These are phyloP conservation scores for Mallotus villosus DNA, from an alignment of 2,797 vertebrate species.

Conservation along the genomic window DNA sequence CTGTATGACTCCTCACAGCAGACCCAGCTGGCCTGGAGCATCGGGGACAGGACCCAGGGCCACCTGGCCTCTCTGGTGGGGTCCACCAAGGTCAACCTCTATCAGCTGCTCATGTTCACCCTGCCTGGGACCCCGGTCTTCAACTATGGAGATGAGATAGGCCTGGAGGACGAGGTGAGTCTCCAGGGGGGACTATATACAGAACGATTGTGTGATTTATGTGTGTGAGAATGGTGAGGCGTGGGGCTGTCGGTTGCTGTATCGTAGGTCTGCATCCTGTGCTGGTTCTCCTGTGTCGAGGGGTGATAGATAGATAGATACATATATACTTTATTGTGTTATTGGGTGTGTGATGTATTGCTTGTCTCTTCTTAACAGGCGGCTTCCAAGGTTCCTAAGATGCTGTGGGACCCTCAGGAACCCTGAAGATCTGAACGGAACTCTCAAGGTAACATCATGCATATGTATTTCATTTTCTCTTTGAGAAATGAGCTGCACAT, in stretches of 20 bases:
- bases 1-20: slow-evolving; percentile 58
- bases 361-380: slow-evolving; percentile 27
- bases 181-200: no score
- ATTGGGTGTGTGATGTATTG: not conserved
- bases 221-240: not conserved
- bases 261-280: not conserved
- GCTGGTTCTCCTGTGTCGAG: not conserved
- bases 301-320: no score
- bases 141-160: slow-evolving; percentile 86
- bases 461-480: not conserved
- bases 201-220: not conserved
- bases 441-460: slow-evolving; percentile 56
- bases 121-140: slow-evolving; percentile 83
- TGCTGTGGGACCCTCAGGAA: slow-evolving; percentile 65
- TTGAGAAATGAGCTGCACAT: not conserved
- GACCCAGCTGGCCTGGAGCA: slow-evolving; percentile 65
- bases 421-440: slow-evolving; percentile 49
- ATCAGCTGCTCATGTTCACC: slow-evolving; percentile 82
- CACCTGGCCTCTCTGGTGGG: slow-evolving; percentile 71
- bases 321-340: no score
- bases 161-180: slow-evolving; percentile 72
- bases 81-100: slow-evolving; percentile 51
- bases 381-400: slow-evolving; percentile 58
- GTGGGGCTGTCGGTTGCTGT: not conserved
- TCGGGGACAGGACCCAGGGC: slow-evolving; percentile 58